Evolutionary conservation across 30 jellyfish, hydroid and myxozoan genomes (phyloP), one percentile per base, ranked within the genome.

Genomic region (Aurelia sp.): DNA sequence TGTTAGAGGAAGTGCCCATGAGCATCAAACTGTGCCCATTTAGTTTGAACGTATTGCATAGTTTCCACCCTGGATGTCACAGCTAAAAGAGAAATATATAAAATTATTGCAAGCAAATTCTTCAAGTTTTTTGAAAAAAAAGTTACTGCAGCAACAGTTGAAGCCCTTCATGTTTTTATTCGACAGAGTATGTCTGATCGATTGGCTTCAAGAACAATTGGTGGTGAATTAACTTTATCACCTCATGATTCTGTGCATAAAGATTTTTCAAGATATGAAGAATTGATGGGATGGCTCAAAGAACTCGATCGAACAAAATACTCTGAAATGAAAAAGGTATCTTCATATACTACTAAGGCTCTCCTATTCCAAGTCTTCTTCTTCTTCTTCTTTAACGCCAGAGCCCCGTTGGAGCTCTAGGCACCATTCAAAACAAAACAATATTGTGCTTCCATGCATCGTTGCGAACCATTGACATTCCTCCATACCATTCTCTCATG

Each of bases 251-350:
- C 98, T 13, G 91, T 89, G 5, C 98, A 94, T 80, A 81, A 76
- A 38, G 98, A 94, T 77, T 94, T 94, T 82, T 72, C 73, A 33
- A 95, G 96, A 38, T 94, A 94, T 66, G 96, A 84, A 51, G 98
- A 94, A 64, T 81, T 94, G 38, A 94, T 94, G 98, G 93, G 96
- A 17, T 94, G 98, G 98, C 79, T 94, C 67, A 94, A 94, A 48
- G 97, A 94, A 40, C 91, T 94, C 41, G 98, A 94, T 67, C 72
- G 91, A 15, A 63, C 38, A 21, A 94, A 88, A 72, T 94, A 88
- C 70, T 11, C 72, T 6, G 97, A 94, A 67, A 94, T 94, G 82
- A 94, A 88, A 65, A 63, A 91, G 91, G 98, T 92, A 41, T 44
- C 9, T 27, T 27, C 33, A 27, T 1, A 27, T 0, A 27, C 33